Percentiles rank a stretch among this genome's conserved stretches.
phyloP scores from a whole-genome alignment of 2,797 vertebrate genomes.

The Galago senegalensis region DNA sequence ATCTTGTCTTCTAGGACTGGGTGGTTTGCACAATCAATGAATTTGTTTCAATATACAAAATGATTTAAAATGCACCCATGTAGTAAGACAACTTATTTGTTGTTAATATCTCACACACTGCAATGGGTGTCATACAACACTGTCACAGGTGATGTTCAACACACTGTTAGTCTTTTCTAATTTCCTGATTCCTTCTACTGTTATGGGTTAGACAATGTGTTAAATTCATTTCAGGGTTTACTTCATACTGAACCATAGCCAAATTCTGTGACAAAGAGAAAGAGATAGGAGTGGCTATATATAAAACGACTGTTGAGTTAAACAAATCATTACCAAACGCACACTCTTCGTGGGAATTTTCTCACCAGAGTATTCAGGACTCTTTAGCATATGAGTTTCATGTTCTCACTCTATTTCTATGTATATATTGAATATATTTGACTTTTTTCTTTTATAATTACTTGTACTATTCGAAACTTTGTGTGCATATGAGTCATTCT shows the following conservation, averaged over 20 bases:
- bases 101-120: constrained; percentile 35
- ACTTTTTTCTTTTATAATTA: constrained; percentile 9
- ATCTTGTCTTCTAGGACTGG: not conserved
- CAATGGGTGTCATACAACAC: constrained; percentile 41
- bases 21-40: not conserved
- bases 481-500: not conserved
- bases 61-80: constrained; percentile 54
- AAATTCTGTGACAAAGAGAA: constrained; percentile 54
- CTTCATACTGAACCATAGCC: constrained; percentile 31
- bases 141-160: not conserved
- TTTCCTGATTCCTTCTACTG: constrained; percentile 55
- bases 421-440: not conserved
- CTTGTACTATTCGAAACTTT: constrained; percentile 9
- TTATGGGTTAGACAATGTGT: not conserved
- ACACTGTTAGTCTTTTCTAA: constrained; percentile 34
- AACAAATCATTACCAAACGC: constrained; percentile 13
- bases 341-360: not conserved
- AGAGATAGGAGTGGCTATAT: not conserved
- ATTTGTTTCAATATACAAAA: constrained; percentile 60
- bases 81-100: not conserved
- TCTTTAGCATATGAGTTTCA: not conserved
- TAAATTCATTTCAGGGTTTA: constrained; percentile 68
- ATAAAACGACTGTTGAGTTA: not conserved
- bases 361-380: constrained; percentile 5
- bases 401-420: not conserved